Percentiles rank a stretch among this genome's conserved stretches.
phyloP scores from a whole-genome alignment of 2,888 invertebrate genomes.

The Hypolimnas misippus region DNA sequence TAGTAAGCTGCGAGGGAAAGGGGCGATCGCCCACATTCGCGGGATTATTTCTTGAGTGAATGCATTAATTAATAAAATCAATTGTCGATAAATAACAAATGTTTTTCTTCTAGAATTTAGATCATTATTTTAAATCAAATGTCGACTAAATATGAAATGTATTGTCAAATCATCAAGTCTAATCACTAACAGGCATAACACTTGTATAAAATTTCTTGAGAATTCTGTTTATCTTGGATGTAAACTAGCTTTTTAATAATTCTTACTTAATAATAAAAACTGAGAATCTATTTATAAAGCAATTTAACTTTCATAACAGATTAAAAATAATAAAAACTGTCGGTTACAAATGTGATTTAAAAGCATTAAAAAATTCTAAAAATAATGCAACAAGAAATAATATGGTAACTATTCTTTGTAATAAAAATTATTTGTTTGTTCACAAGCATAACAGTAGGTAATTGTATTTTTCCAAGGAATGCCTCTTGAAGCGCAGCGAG shows the following conservation, averaged over 20 bases:
- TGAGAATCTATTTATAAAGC: no score
- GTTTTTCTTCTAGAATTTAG: neutral
- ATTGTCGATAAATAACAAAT: constrained; percentile 8
- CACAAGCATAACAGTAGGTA: constrained; percentile 32
- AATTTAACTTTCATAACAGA: no score
- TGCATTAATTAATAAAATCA: constrained; percentile 45
- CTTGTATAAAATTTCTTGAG: no score
- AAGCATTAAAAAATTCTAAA: no score
- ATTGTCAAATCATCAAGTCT: no score
- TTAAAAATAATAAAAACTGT: neutral
- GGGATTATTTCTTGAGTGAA: constrained; percentile 42
- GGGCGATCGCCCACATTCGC: constrained; percentile 40
- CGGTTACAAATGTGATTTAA: no score
- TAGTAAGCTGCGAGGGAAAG: constrained; percentile 56
- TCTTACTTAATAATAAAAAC: no score
- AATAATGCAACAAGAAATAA: neutral
- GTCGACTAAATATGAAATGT: no score
- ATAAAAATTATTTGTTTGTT: constrained; percentile 46
- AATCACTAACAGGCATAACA: no score
- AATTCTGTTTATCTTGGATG: no score
- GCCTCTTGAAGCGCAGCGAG: constrained; percentile 45
- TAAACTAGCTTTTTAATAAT: no score
- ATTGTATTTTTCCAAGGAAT: constrained; percentile 59
- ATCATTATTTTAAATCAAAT: no score
- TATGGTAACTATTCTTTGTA: neutral